These are phyloP conservation scores for Anolis sagrei DNA, from an alignment of 2,113 vertebrate genomes.

Conservation along the genomic window DNA sequence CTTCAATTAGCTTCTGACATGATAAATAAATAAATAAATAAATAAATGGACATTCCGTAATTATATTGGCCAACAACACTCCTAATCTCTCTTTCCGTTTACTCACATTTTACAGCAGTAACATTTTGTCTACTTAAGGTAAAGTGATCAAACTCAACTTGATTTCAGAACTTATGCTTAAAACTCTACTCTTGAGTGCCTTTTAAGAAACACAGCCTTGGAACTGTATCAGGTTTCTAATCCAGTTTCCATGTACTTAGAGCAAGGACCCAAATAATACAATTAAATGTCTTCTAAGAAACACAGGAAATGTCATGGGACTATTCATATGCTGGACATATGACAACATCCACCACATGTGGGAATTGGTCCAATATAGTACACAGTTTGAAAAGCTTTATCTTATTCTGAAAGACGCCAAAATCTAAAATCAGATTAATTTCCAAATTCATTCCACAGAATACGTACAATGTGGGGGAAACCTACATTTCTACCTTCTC, in stretches of 20 bases:
- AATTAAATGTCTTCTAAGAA: not conserved
- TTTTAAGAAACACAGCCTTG: constrained; percentile 21
- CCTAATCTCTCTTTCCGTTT: not conserved
- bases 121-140: not conserved
- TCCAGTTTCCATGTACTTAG: constrained; percentile 26
- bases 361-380: not conserved
- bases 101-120: not conserved
- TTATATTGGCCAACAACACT: not conserved
- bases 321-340: not conserved
- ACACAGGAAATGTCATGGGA: not conserved
- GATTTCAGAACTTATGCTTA: not conserved
- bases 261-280: constrained; percentile 23
- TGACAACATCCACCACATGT: not conserved
- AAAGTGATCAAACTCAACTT: not conserved
- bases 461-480: not conserved
- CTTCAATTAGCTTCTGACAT: too few relatives aligned
- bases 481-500: not conserved
- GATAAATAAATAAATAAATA: too few relatives aligned
- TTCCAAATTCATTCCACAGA: not conserved
- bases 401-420: not conserved
- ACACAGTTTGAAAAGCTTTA: not conserved
- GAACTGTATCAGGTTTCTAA: constrained; percentile 17
- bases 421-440: not conserved
- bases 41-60: not conserved
- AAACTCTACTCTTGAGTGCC: not conserved